A percentile compares a stretch with the other conserved stretches of the same genome.
These are phyloP conservation scores for Cosmopolites sordidus DNA, from an alignment of 2,888 invertebrate genomes.

Conservation along the genomic window DNA sequence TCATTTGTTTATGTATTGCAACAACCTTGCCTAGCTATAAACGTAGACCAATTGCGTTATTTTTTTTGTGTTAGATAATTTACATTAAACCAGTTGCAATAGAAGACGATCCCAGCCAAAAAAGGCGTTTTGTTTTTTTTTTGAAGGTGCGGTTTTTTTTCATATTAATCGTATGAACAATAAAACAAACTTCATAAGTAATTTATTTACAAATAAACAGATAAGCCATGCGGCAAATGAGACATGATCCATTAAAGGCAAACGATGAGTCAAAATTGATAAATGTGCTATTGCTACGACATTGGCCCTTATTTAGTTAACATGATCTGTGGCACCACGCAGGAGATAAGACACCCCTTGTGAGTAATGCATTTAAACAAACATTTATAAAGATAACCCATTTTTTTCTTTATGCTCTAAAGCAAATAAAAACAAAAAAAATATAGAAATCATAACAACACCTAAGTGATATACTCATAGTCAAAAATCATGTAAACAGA, in stretches of 20 bases:
- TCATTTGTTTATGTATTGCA: constrained; percentile 10
- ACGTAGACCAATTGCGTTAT: background rate
- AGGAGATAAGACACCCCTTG: constrained; percentile 13
- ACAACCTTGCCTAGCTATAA: background rate
- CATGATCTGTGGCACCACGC: constrained; percentile 1
- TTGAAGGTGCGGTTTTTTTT: constrained; percentile 6
- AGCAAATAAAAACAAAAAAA: no score
- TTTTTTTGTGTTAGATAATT: background rate
- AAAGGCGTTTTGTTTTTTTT: no score
- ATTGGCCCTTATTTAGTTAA: constrained; percentile 8
- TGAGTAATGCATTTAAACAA: constrained; percentile 16
- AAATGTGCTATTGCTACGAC: no score
- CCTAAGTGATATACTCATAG: no score
- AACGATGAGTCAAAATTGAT: constrained; percentile 16
- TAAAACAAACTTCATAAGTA: constrained; percentile 5
- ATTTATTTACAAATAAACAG: constrained; percentile 5
- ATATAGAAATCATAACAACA: no score
- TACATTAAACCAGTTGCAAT: background rate
- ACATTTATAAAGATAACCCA: no score
- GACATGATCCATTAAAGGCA: background rate
- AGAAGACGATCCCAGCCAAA: background rate
- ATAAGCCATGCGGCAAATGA: background rate
- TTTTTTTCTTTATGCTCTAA: no score
- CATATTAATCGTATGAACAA: constrained; percentile 8
- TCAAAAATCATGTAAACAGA: no score